Evolutionary conservation across 2,888 invertebrate genomes (phyloP), one percentile per base, ranked within the genome.

Genomic region (Ectemnius continuus): DNA sequence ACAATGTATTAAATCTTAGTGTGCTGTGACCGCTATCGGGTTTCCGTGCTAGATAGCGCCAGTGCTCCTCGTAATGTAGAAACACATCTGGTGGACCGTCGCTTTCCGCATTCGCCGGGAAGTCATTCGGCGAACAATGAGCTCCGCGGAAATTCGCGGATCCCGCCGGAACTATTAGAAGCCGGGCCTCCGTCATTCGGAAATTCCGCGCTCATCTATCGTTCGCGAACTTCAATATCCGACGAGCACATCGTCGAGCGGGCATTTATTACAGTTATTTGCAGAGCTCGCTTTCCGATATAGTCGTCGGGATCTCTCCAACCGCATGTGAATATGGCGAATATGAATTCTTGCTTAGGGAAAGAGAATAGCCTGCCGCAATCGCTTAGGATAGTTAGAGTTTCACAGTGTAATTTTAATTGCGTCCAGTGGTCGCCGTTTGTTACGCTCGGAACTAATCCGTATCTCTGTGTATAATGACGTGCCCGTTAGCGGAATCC

Each of bases 11-110:
- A 36, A 36, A 36, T 36, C 36, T 36, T 36, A 36, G 36, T 11
- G 36, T 11, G 2, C 36, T 11, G 0, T 1, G 36, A 11, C 8
- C 11, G 36, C 11, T 36, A 36, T 36, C 8, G 36, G 23, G 36
- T 36, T 36, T 36, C 36, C 36, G 36, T 11, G 11, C 36, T 36
- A 36, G 36, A 36, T 36, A 36, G 5, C 36, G 36, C 36, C 36
- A 11, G 5, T 11, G 36, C 8, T 11, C 11, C 36, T 36, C 5
- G 36, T 36, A 36, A 36, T 36, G 8, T 11, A 36, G 36, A 57
- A n/a, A 26, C 60, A 57, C 61, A 58, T 62, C 76, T 61, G 75
- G 60, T 63, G 64, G 76, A 76, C 72, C 68, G 67, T 75, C 16
- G 65, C 64, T 67, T 75, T 20, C 58, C 36, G 58, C 52, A 60